Base-by-base conservation (phyloP, 2,888 invertebrate species). In the Exephanes ischioxanthus region DNA sequence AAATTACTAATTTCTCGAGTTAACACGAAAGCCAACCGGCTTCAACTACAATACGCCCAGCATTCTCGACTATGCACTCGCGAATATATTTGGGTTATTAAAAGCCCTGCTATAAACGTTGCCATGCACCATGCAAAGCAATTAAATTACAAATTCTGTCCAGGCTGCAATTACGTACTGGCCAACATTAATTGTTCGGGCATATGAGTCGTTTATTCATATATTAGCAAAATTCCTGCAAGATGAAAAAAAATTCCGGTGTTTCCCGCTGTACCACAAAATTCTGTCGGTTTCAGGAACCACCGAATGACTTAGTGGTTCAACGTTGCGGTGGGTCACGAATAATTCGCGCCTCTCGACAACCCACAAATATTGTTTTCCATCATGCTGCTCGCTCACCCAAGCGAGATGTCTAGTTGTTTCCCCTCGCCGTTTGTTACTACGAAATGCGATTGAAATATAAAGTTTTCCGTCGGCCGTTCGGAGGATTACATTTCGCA, bases 401-500 rank as follows among this genome's bases (percentile, higher is more conserved):
- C 16, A 19, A 51, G 33, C 33, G 30, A n/a, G 22, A 66, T 33
- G 48, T 61, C 41, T 55, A 55, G 45, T 41, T 48, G 71, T 55
- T 66, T 72, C 61, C 45, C 37, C 76, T 63, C 66, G 80, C 77
- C 89, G 87, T 90, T 90, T 88, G 90, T 90, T 88, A 88, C 85
- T 75, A 80, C 80, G 55, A 87, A 87, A 85, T 85, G 80, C 88
- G 89, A 91, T 90, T 89, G 91, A 90, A 90, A 90, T 88, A 87
- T 89, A 86, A 91, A 91, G 86, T 91, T 91, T 88, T 86, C 73
- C 80, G 63, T 83, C 61, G 76, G 63, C 68, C 61, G 81, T 81
- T 48, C 84, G 76, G 75, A 67, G 88, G 90, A 92, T 92, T 92
- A 90, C 91, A 92, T 92, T 92, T 92, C 90, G 89, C 91, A 92